Percentiles rank a stretch among this genome's conserved stretches.
Evolutionary conservation across 2,113 vertebrate species (phyloP).

Genomic region (Budorcas taxicolor): DNA sequence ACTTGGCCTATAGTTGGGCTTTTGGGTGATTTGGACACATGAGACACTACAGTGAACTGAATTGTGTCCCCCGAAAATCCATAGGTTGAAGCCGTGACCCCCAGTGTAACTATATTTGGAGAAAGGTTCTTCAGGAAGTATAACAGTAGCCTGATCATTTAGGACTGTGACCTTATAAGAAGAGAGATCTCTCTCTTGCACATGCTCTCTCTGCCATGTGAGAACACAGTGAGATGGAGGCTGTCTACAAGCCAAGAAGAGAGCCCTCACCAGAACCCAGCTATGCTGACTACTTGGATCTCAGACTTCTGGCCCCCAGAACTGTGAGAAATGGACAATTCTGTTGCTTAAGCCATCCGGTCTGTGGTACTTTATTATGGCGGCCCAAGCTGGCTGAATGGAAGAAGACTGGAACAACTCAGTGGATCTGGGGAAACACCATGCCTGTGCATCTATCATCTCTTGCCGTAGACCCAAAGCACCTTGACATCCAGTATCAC

Average conservation of each 20-base stretch:
- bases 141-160: no score
- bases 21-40: background rate
- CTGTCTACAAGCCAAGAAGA: background rate
- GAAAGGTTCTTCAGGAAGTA: background rate
- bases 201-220: background rate
- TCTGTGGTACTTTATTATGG: background rate
- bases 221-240: background rate
- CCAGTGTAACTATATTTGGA: background rate
- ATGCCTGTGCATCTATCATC: background rate
- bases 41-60: background rate
- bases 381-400: no score
- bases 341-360: background rate
- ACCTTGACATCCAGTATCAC: background rate
- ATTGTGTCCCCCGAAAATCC: background rate
- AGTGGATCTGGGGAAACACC: background rate
- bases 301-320: no score
- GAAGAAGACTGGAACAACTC: background rate
- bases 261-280: background rate
- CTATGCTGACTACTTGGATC: background rate
- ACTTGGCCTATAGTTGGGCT: background rate
- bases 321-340: background rate
- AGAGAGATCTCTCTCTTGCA: background rate
- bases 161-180: background rate
- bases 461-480: background rate
- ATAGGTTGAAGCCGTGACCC: background rate